These are phyloP conservation scores for Nephrotoma guestfalica DNA, from an alignment of 2,888 invertebrate species.

Conservation along the genomic window DNA sequence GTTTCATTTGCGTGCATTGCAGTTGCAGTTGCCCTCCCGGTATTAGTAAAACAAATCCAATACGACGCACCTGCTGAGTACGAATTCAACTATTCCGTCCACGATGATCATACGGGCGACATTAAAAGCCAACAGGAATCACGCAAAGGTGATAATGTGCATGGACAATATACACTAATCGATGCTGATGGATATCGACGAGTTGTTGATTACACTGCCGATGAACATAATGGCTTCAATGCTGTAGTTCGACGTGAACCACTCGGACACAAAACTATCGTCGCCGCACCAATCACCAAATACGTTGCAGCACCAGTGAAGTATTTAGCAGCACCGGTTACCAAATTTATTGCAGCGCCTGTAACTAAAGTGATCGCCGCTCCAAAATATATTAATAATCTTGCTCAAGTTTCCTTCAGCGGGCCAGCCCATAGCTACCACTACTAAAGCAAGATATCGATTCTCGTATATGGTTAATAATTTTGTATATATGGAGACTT, in stretches of 20 bases:
- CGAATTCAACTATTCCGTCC: slow-evolving; percentile 34
- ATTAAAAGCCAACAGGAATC: slow-evolving; percentile 36
- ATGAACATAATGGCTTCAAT: slow-evolving; percentile 38
- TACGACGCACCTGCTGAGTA: slow-evolving; percentile 32
- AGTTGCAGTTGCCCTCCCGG: neutral
- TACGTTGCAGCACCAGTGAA: slow-evolving; percentile 11
- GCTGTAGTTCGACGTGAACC: slow-evolving; percentile 37
- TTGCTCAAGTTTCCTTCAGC: slow-evolving; percentile 14
- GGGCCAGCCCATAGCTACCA: slow-evolving; percentile 14
- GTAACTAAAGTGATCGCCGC: neutral
- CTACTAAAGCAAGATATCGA: slow-evolving; percentile 9
- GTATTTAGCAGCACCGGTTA: slow-evolving; percentile 18
- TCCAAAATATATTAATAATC: slow-evolving; percentile 13
- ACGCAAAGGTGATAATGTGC: slow-evolving; percentile 36
- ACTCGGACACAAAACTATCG: slow-evolving; percentile 13
- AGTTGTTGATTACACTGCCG: slow-evolving; percentile 37
- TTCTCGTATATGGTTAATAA: no score
- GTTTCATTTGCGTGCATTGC: neutral
- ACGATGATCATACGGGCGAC: slow-evolving; percentile 37
- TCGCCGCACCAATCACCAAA: slow-evolving; percentile 18
- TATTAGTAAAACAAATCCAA: neutral
- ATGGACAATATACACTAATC: slow-evolving; percentile 36
- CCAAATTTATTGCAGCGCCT: slow-evolving; percentile 8
- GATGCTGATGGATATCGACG: slow-evolving; percentile 38
- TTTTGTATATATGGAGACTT: no score